Conservation (phyloP, 2,888 invertebrate species). For the Tuberolachnus salignus region DNA sequence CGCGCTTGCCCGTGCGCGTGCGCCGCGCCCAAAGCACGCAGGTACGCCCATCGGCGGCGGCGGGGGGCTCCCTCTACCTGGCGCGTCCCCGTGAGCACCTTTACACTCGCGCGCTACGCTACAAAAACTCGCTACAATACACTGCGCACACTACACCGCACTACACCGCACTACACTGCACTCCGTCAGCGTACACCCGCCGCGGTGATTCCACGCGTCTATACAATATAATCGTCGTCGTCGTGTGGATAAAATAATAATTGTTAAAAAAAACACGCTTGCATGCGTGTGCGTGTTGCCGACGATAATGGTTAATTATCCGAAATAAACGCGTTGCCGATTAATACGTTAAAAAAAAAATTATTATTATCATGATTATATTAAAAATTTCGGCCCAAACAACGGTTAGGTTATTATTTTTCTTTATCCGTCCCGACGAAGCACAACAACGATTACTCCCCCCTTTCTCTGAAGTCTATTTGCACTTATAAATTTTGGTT, state of each 20-base stretch:
- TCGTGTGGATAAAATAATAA: not conserved
- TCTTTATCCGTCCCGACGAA: not conserved
- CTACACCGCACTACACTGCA: not conserved
- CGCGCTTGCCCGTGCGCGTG: constrained; percentile 34
- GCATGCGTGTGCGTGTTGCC: not conserved
- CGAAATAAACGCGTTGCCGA: constrained; percentile 25
- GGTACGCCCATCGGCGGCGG: constrained; percentile 49
- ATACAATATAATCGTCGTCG: not conserved
- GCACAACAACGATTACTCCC: constrained; percentile 11
- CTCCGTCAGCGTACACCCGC: constrained; percentile 33
- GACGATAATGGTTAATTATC: constrained; percentile 13
- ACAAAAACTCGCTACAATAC: not conserved
- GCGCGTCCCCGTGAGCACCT: not conserved
- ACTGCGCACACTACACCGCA: not conserved
- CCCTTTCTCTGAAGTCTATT: not conserved
- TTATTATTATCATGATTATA: not conserved
- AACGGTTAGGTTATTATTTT: too few relatives aligned
- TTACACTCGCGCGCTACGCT: not conserved
- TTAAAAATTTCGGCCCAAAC: not conserved
- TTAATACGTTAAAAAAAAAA: constrained; percentile 6
- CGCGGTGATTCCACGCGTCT: constrained; percentile 46
- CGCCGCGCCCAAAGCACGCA: constrained; percentile 21
- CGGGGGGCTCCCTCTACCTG: not conserved
- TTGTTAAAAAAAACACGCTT: too few relatives aligned
- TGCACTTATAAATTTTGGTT: too few relatives aligned